phyloP scores from a whole-genome alignment of 2,797 vertebrate species.

The Microtus obscurus region DNA sequence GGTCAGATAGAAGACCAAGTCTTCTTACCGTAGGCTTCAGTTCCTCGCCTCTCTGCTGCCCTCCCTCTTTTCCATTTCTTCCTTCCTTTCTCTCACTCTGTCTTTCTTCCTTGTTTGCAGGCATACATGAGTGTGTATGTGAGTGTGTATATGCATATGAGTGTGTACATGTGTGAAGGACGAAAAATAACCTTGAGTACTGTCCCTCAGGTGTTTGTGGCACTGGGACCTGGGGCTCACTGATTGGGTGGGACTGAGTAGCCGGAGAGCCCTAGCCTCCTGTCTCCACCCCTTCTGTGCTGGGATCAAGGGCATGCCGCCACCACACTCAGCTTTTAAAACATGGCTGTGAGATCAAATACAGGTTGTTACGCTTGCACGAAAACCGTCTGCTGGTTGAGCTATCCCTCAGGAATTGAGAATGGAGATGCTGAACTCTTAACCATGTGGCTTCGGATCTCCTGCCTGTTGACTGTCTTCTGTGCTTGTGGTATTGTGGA shows the following conservation, averaged over 20 bases:
- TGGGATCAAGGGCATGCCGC: neutral
- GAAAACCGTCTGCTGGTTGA: neutral
- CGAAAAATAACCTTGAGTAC: neutral
- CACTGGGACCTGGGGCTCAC: neutral
- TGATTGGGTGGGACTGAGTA: neutral
- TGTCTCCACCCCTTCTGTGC: neutral
- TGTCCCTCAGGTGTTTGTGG: neutral
- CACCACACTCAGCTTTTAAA: neutral
- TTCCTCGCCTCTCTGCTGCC: rapidly evolving
- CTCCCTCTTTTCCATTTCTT: neutral
- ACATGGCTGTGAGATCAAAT: neutral
- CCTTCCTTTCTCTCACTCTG: neutral
- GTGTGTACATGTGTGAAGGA: neutral
- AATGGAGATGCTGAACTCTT: neutral
- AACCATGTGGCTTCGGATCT: neutral
- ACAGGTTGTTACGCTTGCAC: neutral
- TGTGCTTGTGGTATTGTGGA: too few species aligned
- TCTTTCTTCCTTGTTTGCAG: too few species aligned
- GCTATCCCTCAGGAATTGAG: neutral
- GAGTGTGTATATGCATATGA: neutral
- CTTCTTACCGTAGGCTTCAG: neutral
- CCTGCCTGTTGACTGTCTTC: neutral
- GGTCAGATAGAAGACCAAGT: neutral
- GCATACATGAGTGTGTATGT: neutral
- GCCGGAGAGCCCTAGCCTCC: neutral